Evolutionary conservation across 2,888 invertebrate genomes (phyloP).

Genomic region (Oscheius sp.): DNA sequence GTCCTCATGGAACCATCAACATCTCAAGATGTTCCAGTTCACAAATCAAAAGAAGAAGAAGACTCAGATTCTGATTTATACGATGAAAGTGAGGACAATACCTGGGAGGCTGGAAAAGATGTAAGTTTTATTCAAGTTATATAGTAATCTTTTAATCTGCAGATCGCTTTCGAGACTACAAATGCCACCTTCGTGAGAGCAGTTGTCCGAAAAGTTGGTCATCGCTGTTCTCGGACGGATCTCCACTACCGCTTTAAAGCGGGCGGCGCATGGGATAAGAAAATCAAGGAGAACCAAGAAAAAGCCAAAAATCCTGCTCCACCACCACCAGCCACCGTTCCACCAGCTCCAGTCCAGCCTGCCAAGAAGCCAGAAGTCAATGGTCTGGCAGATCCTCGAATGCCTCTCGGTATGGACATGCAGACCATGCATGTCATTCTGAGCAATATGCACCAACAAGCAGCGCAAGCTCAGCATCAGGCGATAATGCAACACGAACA

Average conservation of each 20-base stretch:
- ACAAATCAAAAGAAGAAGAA: not conserved
- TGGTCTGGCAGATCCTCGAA: constrained; percentile 5
- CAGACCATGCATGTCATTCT: not conserved
- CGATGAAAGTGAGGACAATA: constrained; percentile 23
- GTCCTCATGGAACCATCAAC: constrained; percentile 25
- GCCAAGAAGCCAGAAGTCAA: constrained; percentile 28
- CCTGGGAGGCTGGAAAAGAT: constrained; percentile 23
- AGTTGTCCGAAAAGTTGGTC: constrained; percentile 21
- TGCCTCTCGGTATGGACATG: not conserved
- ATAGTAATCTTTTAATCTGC: not conserved
- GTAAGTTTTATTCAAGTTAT: too few species aligned
- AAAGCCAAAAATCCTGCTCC: constrained; percentile 12
- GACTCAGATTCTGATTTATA: constrained; percentile 9
- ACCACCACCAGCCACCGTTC: not conserved
- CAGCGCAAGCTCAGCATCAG: constrained; percentile 29
- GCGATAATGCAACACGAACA: constrained; percentile 22
- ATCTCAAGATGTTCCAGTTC: constrained; percentile 3
- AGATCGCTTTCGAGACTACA: constrained; percentile 12
- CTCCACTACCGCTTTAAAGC: constrained; percentile 23
- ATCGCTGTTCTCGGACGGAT: constrained; percentile 32
- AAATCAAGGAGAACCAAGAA: constrained; percentile 7
- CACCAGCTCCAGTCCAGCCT: not conserved
- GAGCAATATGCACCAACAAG: constrained; percentile 2
- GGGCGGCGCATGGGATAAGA: constrained; percentile 15
- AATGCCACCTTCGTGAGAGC: constrained; percentile 16